These are phyloP conservation scores for Astropecten irregularis DNA, from an alignment of 53 echinoderm and acorn worm genomes.

Conservation along the genomic window DNA sequence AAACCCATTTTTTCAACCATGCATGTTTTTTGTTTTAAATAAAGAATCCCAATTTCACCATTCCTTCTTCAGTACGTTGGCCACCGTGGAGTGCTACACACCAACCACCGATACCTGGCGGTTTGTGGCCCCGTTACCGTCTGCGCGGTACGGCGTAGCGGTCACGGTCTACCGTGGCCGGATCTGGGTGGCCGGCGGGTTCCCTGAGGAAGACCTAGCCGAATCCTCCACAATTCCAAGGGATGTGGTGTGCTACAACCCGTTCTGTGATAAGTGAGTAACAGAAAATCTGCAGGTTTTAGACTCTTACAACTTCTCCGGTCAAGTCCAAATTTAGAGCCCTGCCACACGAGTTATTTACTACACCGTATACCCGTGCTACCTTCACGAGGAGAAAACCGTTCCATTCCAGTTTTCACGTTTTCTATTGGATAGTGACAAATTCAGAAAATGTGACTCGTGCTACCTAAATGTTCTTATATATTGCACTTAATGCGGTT, in stretches of 20 bases:
- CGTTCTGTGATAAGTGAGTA: slow-evolving; percentile 29
- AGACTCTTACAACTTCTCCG: too few relatives aligned
- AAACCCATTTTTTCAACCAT: too few relatives aligned
- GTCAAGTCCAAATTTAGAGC: too few relatives aligned
- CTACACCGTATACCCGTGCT: too few relatives aligned
- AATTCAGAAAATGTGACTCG: too few relatives aligned
- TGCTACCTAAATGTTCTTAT: too few relatives aligned
- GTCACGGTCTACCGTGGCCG: slow-evolving; percentile 55
- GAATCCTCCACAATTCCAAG: slow-evolving; percentile 19
- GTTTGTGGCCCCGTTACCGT: slow-evolving; percentile 60
- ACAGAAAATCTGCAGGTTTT: background rate
- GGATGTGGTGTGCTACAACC: slow-evolving; percentile 37
- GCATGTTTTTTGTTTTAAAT: too few relatives aligned
- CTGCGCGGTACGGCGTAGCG: slow-evolving; percentile 70
- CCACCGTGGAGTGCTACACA: slow-evolving; percentile 67
- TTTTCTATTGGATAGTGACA: too few relatives aligned
- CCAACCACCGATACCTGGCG: slow-evolving; percentile 72
- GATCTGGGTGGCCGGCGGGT: slow-evolving; percentile 76
- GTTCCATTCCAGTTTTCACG: background rate
- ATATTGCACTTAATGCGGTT: too few relatives aligned
- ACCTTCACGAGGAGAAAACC: too few relatives aligned
- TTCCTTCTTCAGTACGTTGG: slow-evolving; percentile 46
- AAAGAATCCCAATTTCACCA: too few relatives aligned
- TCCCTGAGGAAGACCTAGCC: slow-evolving; percentile 28
- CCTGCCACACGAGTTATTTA: too few relatives aligned